phyloP scores from a whole-genome alignment of 2,113 vertebrate genomes.

The Protobothrops mucrosquamatus region DNA sequence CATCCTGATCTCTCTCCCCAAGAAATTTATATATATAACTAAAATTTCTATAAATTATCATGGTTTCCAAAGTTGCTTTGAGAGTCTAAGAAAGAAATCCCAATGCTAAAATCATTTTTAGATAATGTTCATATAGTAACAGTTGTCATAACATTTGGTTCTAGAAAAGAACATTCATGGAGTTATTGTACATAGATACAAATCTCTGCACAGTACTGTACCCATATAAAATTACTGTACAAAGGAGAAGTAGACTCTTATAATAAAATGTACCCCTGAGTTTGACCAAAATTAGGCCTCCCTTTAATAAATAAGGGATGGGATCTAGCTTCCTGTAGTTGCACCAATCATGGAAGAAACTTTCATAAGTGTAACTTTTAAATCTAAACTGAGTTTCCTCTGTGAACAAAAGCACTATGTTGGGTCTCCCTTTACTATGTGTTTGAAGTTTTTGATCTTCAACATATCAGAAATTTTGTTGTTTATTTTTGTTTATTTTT shows the following conservation, averaged over 20 bases:
- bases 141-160: neutral
- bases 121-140: neutral
- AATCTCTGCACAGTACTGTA: neutral
- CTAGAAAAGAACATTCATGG: neutral
- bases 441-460: neutral
- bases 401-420: neutral
- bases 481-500: neutral
- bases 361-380: neutral
- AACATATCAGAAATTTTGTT: neutral
- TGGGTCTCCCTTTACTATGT: neutral
- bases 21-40: neutral
- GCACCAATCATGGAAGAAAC: neutral
- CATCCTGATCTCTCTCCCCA: neutral
- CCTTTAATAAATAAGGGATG: neutral
- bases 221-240: neutral
- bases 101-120: neutral
- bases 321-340: neutral
- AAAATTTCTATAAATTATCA: neutral
- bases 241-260: neutral
- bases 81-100: neutral
- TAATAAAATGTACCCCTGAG: neutral
- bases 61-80: neutral
- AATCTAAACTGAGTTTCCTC: neutral
- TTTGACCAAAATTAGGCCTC: neutral
- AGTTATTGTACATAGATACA: neutral